These are phyloP conservation scores for Myrmecobius fasciatus DNA, from an alignment of 2,113 vertebrate genomes.

Conservation along the genomic window DNA sequence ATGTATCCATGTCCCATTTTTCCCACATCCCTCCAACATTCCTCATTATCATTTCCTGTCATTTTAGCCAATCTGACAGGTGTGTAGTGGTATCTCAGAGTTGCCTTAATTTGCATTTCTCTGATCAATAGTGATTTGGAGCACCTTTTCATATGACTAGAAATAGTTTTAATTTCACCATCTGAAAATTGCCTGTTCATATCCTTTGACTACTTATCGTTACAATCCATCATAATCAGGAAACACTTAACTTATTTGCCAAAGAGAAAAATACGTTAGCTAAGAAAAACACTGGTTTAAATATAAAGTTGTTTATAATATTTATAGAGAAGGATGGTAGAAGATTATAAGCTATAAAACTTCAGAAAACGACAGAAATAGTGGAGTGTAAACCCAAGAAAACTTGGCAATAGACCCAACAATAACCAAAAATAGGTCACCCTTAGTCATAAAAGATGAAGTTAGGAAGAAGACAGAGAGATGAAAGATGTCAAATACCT, in stretches of 20 bases:
- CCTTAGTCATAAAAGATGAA: background rate
- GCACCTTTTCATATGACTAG: too few species aligned
- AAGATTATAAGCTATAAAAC: background rate
- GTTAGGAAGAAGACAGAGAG: background rate
- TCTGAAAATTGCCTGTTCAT: too few species aligned
- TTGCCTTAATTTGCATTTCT: too few species aligned
- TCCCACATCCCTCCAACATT: too few species aligned
- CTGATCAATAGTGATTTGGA: too few species aligned
- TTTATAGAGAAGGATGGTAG: background rate
- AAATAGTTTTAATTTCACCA: too few species aligned
- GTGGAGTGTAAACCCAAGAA: background rate
- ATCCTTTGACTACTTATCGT: too few species aligned
- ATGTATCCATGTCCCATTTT: too few species aligned
- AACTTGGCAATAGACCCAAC: background rate
- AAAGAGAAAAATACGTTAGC: background rate
- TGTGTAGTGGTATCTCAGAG: too few species aligned
- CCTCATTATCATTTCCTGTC: too few species aligned
- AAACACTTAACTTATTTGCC: background rate
- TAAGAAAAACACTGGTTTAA: background rate
- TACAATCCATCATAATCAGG: background rate
- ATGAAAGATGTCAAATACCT: background rate
- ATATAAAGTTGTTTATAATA: background rate
- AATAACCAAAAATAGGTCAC: background rate
- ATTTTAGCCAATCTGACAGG: too few species aligned
- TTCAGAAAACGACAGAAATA: background rate